phyloP scores from a whole-genome alignment of 2,797 vertebrate genomes.

The Pangasius krempfi region DNA sequence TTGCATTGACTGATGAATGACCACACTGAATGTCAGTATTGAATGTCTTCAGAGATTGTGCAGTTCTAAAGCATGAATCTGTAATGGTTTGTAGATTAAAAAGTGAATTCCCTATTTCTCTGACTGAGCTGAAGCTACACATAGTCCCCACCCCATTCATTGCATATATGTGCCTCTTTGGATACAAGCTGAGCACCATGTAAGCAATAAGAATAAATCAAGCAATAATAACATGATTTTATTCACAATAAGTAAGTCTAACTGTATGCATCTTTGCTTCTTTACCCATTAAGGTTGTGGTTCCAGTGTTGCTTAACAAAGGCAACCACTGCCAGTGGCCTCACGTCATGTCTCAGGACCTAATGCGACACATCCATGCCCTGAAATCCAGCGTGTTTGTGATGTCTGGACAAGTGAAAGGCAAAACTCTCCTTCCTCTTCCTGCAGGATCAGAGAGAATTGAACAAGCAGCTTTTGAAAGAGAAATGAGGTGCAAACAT shows the following conservation, averaged over 20 bases:
- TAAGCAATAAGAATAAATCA: neutral
- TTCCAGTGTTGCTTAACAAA: slow-evolving; percentile 80
- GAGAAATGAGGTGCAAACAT: slow-evolving; percentile 72
- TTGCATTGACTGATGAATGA: neutral
- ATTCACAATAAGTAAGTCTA: slow-evolving; percentile 67
- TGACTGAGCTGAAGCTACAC: neutral
- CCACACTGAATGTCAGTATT: too few relatives aligned
- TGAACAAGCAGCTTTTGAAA: slow-evolving; percentile 69
- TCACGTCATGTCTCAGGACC: slow-evolving; percentile 81
- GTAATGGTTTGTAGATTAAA: neutral
- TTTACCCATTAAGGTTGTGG: slow-evolving; percentile 77
- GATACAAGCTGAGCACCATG: neutral
- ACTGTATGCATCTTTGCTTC: slow-evolving; percentile 4
- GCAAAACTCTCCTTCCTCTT: slow-evolving; percentile 86
- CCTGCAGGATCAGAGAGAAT: slow-evolving; percentile 78
- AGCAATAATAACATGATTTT: neutral
- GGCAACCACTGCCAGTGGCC: slow-evolving; percentile 86
- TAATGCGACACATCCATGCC: slow-evolving; percentile 75
- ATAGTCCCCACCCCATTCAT: neutral
- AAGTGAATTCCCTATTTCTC: neutral
- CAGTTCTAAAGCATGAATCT: slow-evolving; percentile 1
- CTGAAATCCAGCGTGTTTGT: slow-evolving; percentile 79
- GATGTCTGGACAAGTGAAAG: slow-evolving; percentile 80
- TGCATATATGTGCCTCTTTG: neutral
- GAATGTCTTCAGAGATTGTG: neutral